phyloP scores from a whole-genome alignment of 1,140 invertebrate species.

The Oryzaephilus surinamensis region DNA sequence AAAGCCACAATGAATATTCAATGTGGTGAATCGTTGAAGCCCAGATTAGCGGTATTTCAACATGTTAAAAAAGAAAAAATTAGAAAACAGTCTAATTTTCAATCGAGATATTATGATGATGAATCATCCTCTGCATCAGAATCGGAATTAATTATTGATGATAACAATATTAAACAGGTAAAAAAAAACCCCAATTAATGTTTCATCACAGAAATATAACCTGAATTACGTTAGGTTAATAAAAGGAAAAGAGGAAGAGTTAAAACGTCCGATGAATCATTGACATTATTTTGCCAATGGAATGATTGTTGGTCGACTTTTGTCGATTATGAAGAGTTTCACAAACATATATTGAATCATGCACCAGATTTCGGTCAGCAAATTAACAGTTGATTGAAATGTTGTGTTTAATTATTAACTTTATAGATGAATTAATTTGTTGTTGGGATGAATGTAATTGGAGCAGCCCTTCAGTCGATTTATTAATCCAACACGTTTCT shows the following conservation, averaged over 20 bases:
- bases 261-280: conserved; percentile 17
- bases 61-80: conserved; percentile 1
- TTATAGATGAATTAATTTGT: conserved; percentile 10
- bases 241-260: too few relatives aligned
- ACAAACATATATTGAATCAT: conserved; percentile 27
- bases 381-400: not conserved
- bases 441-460: conserved; percentile 18
- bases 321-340: conserved; percentile 16
- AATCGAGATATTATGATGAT: conserved; percentile 7
- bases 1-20: conserved; percentile 2
- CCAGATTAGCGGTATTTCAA: not conserved
- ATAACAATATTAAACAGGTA: conserved; percentile 1
- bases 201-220: too few relatives aligned
- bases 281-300: conserved; percentile 25
- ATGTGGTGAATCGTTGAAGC: too few relatives aligned
- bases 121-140: conserved; percentile 6
- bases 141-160: conserved; percentile 1
- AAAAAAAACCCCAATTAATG: too few relatives aligned
- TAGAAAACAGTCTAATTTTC: conserved; percentile 2
- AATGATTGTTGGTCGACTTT: conserved; percentile 16
- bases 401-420: not conserved
- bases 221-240: too few relatives aligned
- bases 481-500: conserved; percentile 49
- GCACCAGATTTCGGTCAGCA: not conserved
- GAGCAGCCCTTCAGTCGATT: conserved; percentile 3